These are phyloP conservation scores for Archaeoteleia sp. DNA, from an alignment of 2,888 invertebrate genomes.

Conservation along the genomic window DNA sequence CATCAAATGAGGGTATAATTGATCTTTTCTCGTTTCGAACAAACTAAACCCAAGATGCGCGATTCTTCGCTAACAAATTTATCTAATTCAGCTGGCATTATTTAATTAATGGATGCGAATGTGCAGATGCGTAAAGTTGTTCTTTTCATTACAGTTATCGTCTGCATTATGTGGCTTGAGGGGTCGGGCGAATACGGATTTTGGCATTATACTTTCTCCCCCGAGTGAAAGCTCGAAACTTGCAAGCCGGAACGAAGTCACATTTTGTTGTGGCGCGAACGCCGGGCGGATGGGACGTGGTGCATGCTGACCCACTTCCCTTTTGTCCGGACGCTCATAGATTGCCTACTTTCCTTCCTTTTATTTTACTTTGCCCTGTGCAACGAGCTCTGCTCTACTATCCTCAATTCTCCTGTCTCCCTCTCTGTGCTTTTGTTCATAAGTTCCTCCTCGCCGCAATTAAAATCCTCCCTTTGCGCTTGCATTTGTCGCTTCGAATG, in stretches of 20 bases:
- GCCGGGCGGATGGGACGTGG: conserved; percentile 34
- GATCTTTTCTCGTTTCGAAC: too few relatives aligned
- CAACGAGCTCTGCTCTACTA: conserved; percentile 24
- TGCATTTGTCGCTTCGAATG: too few relatives aligned
- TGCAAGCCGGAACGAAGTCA: conserved; percentile 4
- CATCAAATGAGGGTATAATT: too few relatives aligned
- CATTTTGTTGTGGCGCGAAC: conserved; percentile 43
- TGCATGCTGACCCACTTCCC: conserved; percentile 53
- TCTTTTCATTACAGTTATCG: too few relatives aligned
- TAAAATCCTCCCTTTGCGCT: conserved; percentile 31
- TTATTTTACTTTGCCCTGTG: conserved; percentile 23
- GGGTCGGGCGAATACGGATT: too few relatives aligned
- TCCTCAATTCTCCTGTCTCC: conserved; percentile 20
- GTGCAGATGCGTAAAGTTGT: too few relatives aligned
- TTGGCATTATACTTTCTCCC: too few relatives aligned
- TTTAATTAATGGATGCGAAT: too few relatives aligned
- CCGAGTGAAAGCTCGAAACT: conserved; percentile 5
- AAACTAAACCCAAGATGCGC: too few relatives aligned
- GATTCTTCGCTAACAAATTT: too few relatives aligned
- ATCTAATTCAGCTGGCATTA: too few relatives aligned
- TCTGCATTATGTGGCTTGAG: too few relatives aligned
- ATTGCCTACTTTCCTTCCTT: conserved; percentile 32
- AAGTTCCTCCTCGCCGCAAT: conserved; percentile 30
- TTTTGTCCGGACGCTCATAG: conserved; percentile 34
- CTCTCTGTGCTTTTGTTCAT: conserved; percentile 13